Base-by-base conservation (phyloP, 2,113 vertebrate species). In the Heterochromis multidens region DNA sequence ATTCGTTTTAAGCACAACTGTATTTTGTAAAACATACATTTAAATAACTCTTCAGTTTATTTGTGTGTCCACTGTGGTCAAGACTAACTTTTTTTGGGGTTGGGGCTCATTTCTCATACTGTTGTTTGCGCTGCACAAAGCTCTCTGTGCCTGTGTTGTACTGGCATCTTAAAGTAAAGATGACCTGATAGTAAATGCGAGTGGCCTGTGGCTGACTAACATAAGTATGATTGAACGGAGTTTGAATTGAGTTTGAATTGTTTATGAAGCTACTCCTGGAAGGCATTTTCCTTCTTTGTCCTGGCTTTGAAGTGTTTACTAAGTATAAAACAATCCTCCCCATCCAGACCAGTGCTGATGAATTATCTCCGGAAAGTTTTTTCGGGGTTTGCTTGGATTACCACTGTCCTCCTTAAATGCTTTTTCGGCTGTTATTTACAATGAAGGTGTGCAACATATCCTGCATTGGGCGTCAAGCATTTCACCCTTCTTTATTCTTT, bases 351-450 rank as follows among this genome's bases (percentile, higher is more conserved):
- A 72, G 27, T 59, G 5, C 56, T 87, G 84, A 93, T 92, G 63
- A 86, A 92, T 92, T 25, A 46, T 87, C 83, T 85, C 57, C 4
- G 27, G 79, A 82, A 84, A 80, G 43, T 82, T 85, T 87, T n/a
- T 82, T 84, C 19, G 3, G 60, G 70, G 56, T 79, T 80, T 91
- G 90, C 92, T 94, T 93, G 86, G 87, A 90, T 94, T 93, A 89
- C 81, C 60, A 80, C 83, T 61, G 84, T 94, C 91, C 91, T 91
- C 91, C 92, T 70, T 77, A 79, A 91, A 92, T 87, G 78, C 87
- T 61, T 88, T 81, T 63, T 49, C 13, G 80, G 19, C 21, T 25
- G 62, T 57, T 86, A 92, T 94, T 94, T 92, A 91, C 88, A 85
- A 19, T 62, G 25, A 16, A 40, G 74, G 58, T 82, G 63, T 62